Conservation (phyloP, 2,888 invertebrate species). For the Liopterus haemorrhoidalis region DNA sequence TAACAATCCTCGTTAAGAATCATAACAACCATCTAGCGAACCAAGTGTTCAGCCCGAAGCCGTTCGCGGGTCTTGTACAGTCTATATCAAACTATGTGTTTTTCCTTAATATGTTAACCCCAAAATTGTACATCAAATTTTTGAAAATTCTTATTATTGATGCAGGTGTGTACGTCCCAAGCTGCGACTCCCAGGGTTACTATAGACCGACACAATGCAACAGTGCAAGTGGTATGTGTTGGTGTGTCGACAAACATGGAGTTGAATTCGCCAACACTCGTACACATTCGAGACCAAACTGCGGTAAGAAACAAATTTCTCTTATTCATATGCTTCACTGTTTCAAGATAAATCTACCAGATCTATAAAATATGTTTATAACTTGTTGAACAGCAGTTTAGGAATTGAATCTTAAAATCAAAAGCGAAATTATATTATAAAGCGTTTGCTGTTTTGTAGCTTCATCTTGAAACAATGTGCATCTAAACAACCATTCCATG, state of each 20-base stretch:
- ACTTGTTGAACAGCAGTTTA: no score
- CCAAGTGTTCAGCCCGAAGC: no score
- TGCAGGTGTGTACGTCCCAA: constrained; percentile 68
- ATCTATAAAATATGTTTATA: no score
- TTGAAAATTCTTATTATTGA: constrained; percentile 27
- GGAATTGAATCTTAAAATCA: background rate
- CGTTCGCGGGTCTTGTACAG: no score
- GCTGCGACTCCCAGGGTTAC: constrained; percentile 81
- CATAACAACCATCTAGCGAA: no score
- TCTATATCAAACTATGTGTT: no score
- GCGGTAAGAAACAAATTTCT: no score
- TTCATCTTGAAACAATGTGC: constrained; percentile 27
- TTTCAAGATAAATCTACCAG: no score
- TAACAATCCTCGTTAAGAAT: no score
- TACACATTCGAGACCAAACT: constrained; percentile 72
- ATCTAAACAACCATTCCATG: constrained; percentile 31
- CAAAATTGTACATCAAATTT: no score
- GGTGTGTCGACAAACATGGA: constrained; percentile 91
- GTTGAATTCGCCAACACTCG: constrained; percentile 81
- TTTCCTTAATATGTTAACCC: no score
- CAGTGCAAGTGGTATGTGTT: constrained; percentile 79
- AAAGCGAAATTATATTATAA: constrained; percentile 3
- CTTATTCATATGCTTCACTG: no score
- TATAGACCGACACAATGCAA: constrained; percentile 84
- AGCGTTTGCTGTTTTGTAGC: constrained; percentile 17